A percentile compares a stretch with the other conserved stretches of the same genome.
phyloP scores from a whole-genome alignment of 1,140 invertebrate species.

The Leptonema lineaticorne region DNA sequence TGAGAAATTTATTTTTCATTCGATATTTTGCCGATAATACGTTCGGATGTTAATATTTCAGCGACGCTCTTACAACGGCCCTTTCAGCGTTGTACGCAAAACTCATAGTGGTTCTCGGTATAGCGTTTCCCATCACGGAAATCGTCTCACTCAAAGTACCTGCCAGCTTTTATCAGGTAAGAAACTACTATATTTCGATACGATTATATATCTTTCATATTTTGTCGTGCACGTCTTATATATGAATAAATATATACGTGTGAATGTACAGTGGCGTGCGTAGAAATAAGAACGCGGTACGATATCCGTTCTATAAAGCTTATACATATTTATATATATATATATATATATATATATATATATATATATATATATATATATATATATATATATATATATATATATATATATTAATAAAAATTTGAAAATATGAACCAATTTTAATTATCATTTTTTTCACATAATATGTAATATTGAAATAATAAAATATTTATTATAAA shows the following conservation, averaged over 20 bases:
- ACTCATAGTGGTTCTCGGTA: slow-evolving; percentile 74
- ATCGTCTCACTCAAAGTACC: slow-evolving; percentile 67
- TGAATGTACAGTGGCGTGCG: too few species aligned
- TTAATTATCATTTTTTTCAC: too few species aligned
- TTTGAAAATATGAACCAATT: too few species aligned
- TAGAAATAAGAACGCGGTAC: too few species aligned
- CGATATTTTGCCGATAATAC: slow-evolving; percentile 1
- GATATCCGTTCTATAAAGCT: too few species aligned
- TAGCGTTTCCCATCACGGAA: slow-evolving; percentile 70
- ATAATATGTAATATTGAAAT: too few species aligned
- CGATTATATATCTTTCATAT: neutral
- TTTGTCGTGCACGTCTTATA: neutral
- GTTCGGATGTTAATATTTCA: slow-evolving; percentile 43
- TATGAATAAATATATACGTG: neutral
- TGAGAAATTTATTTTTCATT: neutral
- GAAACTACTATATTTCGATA: slow-evolving; percentile 9
- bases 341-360: too few species aligned
- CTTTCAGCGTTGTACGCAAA: slow-evolving; percentile 79
- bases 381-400: too few species aligned
- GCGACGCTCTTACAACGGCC: slow-evolving; percentile 57
- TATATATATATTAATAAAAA: too few species aligned
- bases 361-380: too few species aligned
- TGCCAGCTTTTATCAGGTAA: slow-evolving; percentile 65
- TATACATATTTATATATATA: too few species aligned
- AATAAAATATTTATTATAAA: too few species aligned